Conservation (phyloP, 35 echinoderm and acorn worm genomes). For the Apostichopus japonicus region DNA sequence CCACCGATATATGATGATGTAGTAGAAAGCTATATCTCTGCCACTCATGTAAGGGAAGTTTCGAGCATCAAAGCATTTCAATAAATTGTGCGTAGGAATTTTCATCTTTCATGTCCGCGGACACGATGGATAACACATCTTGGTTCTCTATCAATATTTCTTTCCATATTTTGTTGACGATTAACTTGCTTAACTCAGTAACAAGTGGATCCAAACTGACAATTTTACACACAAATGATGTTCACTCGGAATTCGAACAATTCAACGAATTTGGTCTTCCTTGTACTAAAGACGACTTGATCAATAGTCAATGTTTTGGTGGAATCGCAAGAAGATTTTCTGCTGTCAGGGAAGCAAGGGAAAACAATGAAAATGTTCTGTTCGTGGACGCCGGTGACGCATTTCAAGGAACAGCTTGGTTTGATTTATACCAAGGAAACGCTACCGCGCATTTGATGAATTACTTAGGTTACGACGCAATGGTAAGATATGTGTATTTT, state of each 20-base stretch:
- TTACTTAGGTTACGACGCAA: slow-evolving; percentile 46
- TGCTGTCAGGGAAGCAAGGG: slow-evolving; percentile 16
- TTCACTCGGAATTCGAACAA: slow-evolving; percentile 46
- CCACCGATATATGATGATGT: too few species aligned
- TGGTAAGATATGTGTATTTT: slow-evolving; percentile 34
- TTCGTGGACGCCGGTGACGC: slow-evolving; percentile 60
- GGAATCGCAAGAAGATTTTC: slow-evolving; percentile 42
- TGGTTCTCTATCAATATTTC: too few species aligned
- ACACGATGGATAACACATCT: too few species aligned
- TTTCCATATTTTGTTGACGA: too few species aligned
- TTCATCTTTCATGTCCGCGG: too few species aligned
- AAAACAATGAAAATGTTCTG: slow-evolving; percentile 17
- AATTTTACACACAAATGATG: slow-evolving; percentile 60
- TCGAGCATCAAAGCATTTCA: too few species aligned
- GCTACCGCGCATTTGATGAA: slow-evolving; percentile 59
- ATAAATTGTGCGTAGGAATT: too few species aligned
- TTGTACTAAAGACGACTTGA: neutral
- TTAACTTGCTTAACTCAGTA: too few species aligned
- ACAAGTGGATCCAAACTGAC: too few species aligned
- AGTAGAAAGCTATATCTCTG: too few species aligned
- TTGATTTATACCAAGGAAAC: slow-evolving; percentile 63
- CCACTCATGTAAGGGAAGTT: too few species aligned
- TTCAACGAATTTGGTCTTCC: neutral
- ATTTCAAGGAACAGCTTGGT: slow-evolving; percentile 84
- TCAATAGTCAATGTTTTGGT: slow-evolving; percentile 33